Evolutionary conservation across 2,113 vertebrate genomes (phyloP).

Genomic region (Isurus oxyrinchus): DNA sequence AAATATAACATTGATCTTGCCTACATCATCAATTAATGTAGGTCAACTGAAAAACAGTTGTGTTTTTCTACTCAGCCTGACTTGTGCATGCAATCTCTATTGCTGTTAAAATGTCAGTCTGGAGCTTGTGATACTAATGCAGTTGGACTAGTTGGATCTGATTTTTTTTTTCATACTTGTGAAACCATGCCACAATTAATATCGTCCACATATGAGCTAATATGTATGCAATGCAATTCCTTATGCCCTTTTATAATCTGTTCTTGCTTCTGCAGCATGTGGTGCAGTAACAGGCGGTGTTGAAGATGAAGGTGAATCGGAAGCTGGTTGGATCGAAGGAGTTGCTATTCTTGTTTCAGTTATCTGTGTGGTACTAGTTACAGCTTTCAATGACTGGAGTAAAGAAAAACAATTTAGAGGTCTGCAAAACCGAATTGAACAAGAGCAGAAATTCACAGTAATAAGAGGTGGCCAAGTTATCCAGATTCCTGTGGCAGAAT

Average conservation of each 20-base stretch:
- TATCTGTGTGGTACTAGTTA: conserved; percentile 92
- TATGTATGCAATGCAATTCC: neutral
- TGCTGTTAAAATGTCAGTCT: neutral
- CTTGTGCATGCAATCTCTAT: neutral
- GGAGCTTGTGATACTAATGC: neutral
- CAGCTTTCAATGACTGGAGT: conserved; percentile 98
- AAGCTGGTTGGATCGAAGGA: conserved; percentile 97
- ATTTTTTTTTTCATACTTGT: neutral
- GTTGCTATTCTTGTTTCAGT: conserved; percentile 94
- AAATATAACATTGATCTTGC: neutral
- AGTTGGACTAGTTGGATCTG: neutral
- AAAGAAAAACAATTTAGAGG: conserved; percentile 98
- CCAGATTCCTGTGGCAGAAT: conserved; percentile 93
- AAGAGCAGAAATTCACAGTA: conserved; percentile 97
- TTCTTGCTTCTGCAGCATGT: conserved; percentile 69
- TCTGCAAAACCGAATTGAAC: conserved; percentile 94
- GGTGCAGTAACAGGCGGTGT: conserved; percentile 70
- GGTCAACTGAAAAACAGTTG: neutral
- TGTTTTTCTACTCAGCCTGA: neutral
- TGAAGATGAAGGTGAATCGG: conserved; percentile 83
- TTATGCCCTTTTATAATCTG: conserved; percentile 37
- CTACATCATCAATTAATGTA: neutral
- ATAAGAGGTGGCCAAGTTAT: conserved; percentile 91
- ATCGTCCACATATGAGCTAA: neutral
- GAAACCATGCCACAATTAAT: neutral